phyloP scores from a whole-genome alignment of 2,888 invertebrate species.

The Rapana venosa region DNA sequence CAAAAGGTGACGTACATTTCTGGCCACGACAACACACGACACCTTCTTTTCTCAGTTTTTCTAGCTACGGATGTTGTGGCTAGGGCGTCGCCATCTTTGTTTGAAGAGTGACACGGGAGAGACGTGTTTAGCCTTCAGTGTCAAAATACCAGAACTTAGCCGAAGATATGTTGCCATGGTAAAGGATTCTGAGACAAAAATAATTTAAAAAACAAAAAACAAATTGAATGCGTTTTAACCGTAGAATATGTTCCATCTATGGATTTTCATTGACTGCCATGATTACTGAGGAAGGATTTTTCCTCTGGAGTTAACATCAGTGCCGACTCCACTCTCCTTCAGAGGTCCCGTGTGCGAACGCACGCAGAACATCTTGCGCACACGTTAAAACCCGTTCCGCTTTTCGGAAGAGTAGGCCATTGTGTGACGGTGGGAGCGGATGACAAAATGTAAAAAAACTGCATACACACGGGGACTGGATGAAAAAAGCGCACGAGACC shows the following conservation, averaged over 20 bases:
- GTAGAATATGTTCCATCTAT: neutral
- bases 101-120: constrained; percentile 27
- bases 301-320: too few relatives aligned
- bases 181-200: neutral
- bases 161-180: neutral
- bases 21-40: neutral
- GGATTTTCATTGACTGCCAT: too few relatives aligned
- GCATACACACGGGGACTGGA: too few relatives aligned
- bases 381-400: too few relatives aligned
- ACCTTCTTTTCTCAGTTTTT: neutral
- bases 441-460: too few relatives aligned
- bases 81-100: constrained; percentile 37
- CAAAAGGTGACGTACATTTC: neutral
- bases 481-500: too few relatives aligned
- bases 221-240: neutral
- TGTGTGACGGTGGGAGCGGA: too few relatives aligned
- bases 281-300: neutral
- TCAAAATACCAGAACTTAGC: neutral
- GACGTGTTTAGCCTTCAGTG: neutral
- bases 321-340: too few relatives aligned
- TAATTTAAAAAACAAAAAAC: neutral
- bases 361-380: too few relatives aligned
- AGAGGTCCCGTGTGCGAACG: too few relatives aligned
- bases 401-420: too few relatives aligned
- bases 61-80: too few relatives aligned